Evolutionary conservation across 2,797 vertebrate species (phyloP).

Genomic region (Paramormyrops hopkinsi): DNA sequence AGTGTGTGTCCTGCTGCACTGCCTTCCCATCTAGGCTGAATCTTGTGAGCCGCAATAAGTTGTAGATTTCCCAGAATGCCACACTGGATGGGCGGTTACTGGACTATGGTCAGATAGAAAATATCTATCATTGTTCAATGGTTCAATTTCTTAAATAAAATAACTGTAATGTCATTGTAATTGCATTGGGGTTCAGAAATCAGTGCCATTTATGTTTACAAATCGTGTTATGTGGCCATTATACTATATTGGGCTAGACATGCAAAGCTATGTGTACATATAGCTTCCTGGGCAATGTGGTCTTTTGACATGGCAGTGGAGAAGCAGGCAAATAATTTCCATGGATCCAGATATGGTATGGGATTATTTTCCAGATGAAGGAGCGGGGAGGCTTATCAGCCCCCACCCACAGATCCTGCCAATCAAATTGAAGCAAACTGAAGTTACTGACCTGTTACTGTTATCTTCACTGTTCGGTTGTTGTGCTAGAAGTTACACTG

Average conservation of each 20-base stretch:
- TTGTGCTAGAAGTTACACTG: neutral
- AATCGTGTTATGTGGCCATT: neutral
- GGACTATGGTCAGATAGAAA: neutral
- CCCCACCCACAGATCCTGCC: neutral
- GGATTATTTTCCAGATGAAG: constrained; percentile 1
- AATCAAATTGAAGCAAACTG: neutral
- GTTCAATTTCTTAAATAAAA: neutral
- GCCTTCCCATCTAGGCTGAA: neutral
- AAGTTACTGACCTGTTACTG: neutral
- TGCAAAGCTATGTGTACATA: neutral
- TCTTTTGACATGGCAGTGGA: neutral
- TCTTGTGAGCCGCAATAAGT: neutral
- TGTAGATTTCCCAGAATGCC: neutral
- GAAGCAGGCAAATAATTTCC: neutral
- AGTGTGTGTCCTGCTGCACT: neutral
- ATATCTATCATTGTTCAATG: neutral
- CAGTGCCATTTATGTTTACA: neutral
- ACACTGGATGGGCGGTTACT: neutral
- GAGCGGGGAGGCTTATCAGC: neutral
- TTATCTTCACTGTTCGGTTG: neutral
- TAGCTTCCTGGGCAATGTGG: neutral
- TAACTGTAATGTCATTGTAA: neutral
- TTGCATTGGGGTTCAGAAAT: neutral
- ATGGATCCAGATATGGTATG: neutral
- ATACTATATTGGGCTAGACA: neutral